Percentiles rank a stretch among this genome's conserved stretches.
phyloP scores from a whole-genome alignment of 2,113 vertebrate species.

The Vulpes lagopus region DNA sequence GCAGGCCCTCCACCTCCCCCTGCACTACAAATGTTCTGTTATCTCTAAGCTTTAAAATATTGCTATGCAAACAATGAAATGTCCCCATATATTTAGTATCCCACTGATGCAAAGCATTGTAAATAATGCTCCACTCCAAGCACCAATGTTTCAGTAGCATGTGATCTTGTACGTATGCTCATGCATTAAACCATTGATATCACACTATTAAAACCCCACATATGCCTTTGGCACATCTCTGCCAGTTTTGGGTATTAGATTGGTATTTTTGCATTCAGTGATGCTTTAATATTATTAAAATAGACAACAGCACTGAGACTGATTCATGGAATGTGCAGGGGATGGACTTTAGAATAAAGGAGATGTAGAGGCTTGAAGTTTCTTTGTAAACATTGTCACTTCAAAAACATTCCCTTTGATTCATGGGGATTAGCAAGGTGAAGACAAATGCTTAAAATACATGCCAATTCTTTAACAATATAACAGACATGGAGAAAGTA shows the following conservation, averaged over 20 bases:
- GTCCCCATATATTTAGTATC: not conserved
- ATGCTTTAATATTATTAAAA: not conserved
- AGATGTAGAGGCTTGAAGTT: not conserved
- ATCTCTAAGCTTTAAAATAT: not conserved
- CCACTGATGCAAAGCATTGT: not conserved
- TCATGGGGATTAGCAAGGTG: not conserved
- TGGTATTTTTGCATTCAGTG: not conserved
- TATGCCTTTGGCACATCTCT: not conserved
- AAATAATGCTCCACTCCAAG: not conserved
- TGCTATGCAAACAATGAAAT: not conserved
- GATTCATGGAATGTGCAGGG: not conserved
- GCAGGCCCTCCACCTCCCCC: too few species aligned
- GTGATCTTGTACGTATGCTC: not conserved
- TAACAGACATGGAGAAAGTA: not conserved
- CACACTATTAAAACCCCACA: not conserved
- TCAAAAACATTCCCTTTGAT: not conserved
- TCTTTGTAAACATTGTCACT: not conserved
- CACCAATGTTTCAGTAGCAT: not conserved
- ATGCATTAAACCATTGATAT: not conserved
- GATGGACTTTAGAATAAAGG: not conserved
- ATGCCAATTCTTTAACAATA: not conserved
- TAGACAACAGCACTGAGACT: not conserved
- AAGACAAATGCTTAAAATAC: not conserved
- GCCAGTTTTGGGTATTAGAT: not conserved
- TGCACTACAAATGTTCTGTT: not conserved